Base-by-base conservation (phyloP, 2,797 vertebrate species). In the Gadopsis bispinosus region DNA sequence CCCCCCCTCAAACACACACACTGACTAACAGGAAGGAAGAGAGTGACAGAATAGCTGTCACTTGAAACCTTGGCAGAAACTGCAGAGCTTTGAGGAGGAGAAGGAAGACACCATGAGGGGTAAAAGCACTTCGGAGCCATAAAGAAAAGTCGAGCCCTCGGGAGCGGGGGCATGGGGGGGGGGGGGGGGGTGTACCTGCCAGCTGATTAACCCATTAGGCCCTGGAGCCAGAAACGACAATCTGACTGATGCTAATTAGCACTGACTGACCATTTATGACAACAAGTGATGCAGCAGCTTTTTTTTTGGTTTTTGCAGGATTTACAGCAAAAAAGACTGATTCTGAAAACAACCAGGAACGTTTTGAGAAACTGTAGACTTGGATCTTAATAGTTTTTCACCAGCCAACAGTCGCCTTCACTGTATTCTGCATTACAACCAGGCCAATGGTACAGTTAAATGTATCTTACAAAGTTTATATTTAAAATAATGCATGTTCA, bases 11-110 rank as follows among this genome's bases (percentile, higher is more conserved):
- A 31, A 22, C 59, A 48, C 53, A 35, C 77, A 68, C 75, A 16
- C 55, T 22, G n/a, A 41, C 37, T 37, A 37, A 5, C 7, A 90
- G 77, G 87, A 87, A 88, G 73, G 84, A 77, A 69, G 77, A 87
- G 69, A 88, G 85, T 47, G 87, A 91, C 87, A 87, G 86, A 87
- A 87, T 60, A 79, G 81, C 61, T 92, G 95, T 92, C 90, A 96
- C 91, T 85, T 92, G 95, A 96, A 94, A 95, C 92, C 93, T 80
- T 87, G 85, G 90, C 89, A 90, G 85, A 80, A 91, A 83, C 88
- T 67, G 67, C 74, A 45, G 73, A 69, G 83, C 81, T 86, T 77
- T 75, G 80, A 81, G 87, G 80, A 88, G 80, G 61, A 73, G 83
- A 59, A 66, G 73, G 69, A 85, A 89, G 87, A 90, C 84, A 77